A percentile compares a stretch with the other conserved stretches of the same genome.
phyloP scores from a whole-genome alignment of 2,113 vertebrate genomes.

The Mus musculus region DNA sequence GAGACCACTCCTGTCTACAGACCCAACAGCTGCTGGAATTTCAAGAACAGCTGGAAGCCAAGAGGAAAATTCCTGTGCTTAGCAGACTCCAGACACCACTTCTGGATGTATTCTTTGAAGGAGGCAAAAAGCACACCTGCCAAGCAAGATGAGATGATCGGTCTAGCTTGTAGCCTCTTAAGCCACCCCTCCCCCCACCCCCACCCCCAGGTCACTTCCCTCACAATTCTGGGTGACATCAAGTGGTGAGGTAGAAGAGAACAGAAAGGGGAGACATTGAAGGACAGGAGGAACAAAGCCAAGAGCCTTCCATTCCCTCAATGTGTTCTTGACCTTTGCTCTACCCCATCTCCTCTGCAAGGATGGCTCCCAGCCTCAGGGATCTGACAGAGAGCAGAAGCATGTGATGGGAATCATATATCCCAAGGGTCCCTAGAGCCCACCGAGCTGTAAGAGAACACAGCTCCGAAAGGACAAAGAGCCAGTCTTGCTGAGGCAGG shows the following conservation, averaged over 20 bases:
- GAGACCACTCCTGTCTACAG: background rate
- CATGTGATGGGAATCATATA: background rate
- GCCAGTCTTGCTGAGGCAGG: background rate
- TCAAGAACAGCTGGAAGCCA: constrained; percentile 51
- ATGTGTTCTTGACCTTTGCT: background rate
- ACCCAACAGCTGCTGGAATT: constrained; percentile 39
- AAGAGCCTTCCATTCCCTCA: background rate
- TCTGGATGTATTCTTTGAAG: background rate
- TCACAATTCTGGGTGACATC: background rate
- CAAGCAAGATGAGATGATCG: background rate
- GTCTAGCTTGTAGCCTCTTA: background rate
- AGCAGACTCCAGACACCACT: background rate
- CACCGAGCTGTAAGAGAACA: background rate
- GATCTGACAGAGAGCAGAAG: background rate
- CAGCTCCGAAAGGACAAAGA: background rate
- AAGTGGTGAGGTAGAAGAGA: constrained; percentile 69
- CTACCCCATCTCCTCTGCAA: background rate
- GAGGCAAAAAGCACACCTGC: background rate
- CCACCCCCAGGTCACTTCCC: background rate
- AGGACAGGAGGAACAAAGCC: background rate
- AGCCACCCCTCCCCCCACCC: too few species aligned
- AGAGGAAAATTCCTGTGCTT: background rate
- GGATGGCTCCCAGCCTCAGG: background rate
- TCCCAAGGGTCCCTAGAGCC: constrained; percentile 35
- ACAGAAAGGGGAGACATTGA: background rate